phyloP scores from a whole-genome alignment of 2,797 vertebrate species.

The Tympanoctomys barrerae region DNA sequence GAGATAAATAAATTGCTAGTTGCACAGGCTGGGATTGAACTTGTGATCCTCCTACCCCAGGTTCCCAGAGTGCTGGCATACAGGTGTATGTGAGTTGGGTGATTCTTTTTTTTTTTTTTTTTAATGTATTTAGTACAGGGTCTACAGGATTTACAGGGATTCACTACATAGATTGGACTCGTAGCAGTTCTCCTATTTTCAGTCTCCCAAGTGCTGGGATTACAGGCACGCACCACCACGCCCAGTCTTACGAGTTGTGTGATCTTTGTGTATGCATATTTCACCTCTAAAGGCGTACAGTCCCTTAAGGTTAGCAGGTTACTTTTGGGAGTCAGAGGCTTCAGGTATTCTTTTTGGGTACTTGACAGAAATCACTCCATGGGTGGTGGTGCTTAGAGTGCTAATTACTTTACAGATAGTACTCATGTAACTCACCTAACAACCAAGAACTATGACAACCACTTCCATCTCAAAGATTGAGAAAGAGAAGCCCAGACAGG shows the following conservation, averaged over 20 bases:
- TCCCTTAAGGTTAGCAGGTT: neutral
- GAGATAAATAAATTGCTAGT: neutral
- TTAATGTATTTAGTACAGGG: no score
- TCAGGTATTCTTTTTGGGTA: neutral
- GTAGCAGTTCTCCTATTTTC: no score
- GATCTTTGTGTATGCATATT: neutral
- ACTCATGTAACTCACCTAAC: neutral
- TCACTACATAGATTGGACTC: no score
- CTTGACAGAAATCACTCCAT: slow-evolving; percentile 33
- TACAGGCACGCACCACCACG: no score
- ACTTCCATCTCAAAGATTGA: neutral
- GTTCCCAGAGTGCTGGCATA: neutral
- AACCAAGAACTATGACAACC: neutral
- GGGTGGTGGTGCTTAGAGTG: neutral
- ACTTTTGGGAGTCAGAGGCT: neutral
- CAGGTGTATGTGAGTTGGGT: neutral
- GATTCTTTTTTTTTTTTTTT: neutral
- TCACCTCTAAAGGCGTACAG: neutral
- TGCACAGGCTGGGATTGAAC: neutral
- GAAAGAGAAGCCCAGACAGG: neutral
- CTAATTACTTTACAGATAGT: slow-evolving; percentile 5
- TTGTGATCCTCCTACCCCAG: neutral
- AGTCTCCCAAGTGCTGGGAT: no score
- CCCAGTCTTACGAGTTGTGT: neutral
- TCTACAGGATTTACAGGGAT: no score